phyloP scores from a whole-genome alignment of 35 echinoderm and acorn worm genomes.

The Diadema setosum region DNA sequence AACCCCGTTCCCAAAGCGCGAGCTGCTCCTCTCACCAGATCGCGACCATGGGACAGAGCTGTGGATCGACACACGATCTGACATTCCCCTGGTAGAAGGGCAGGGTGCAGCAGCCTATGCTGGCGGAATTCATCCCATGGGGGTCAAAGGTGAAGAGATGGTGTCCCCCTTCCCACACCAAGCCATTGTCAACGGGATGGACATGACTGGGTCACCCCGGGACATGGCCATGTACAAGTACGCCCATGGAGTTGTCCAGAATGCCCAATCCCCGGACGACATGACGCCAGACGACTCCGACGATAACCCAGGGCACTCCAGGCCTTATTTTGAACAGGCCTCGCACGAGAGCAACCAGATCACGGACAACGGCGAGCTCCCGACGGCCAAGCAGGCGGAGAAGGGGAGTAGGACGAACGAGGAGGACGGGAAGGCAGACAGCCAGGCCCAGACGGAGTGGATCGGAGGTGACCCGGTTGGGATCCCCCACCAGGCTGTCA shows the following conservation, averaged over 20 bases:
- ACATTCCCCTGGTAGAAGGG: constrained; percentile 21
- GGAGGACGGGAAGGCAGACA: not conserved
- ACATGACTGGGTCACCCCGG: not conserved
- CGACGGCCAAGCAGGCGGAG: not conserved
- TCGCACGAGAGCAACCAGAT: not conserved
- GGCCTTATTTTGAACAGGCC: not conserved
- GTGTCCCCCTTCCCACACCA: not conserved
- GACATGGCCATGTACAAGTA: not conserved
- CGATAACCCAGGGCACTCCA: not conserved
- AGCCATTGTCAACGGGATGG: constrained; percentile 18
- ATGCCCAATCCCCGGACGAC: not conserved
- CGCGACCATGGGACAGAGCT: constrained; percentile 41
- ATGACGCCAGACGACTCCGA: not conserved
- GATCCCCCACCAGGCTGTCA: constrained; percentile 65
- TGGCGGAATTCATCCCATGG: constrained; percentile 24
- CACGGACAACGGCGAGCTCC: constrained; percentile 6
- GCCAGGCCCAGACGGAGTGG: constrained; percentile 50
- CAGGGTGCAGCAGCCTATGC: constrained; percentile 5
- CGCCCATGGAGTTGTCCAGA: not conserved
- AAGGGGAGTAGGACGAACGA: constrained; percentile 31
- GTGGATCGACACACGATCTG: constrained; percentile 66
- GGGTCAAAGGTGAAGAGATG: not conserved
- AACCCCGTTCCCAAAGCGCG: constrained; percentile 64
- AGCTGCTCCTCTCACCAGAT: constrained; percentile 64
- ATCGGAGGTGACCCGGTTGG: constrained; percentile 8